Evolutionary conservation across 2,113 vertebrate species (phyloP).

Genomic region (Tauraco erythrolophus): DNA sequence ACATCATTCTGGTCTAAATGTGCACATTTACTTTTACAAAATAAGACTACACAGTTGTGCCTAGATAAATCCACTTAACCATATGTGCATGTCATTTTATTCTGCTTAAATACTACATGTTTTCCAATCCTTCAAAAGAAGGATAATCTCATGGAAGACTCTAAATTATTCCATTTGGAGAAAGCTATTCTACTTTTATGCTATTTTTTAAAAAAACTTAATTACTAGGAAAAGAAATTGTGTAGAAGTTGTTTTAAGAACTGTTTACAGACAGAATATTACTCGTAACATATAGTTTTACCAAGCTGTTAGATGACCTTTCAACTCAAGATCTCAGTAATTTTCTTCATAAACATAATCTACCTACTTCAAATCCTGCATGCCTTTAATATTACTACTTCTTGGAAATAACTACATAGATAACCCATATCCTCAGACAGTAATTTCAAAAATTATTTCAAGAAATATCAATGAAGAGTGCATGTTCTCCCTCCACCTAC

Average conservation of each 20-base stretch:
- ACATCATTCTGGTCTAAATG: slow-evolving; percentile 29
- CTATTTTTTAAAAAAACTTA: neutral
- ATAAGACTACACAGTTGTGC: neutral
- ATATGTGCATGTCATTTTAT: slow-evolving; percentile 33
- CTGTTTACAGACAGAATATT: neutral
- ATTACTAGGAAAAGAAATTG: neutral
- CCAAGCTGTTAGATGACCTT: neutral
- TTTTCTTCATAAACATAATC: neutral
- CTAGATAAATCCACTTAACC: slow-evolving; percentile 42
- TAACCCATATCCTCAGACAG: neutral
- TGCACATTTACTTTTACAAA: neutral
- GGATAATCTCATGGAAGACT: neutral
- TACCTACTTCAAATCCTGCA: neutral
- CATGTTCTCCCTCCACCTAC: neutral
- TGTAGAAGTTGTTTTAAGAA: neutral
- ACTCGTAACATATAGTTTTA: neutral
- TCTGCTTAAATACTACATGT: neutral
- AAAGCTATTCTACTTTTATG: neutral
- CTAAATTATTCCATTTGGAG: neutral
- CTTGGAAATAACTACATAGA: neutral
- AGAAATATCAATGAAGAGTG: neutral
- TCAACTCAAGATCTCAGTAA: neutral
- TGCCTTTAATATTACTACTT: neutral
- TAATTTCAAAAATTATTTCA: neutral
- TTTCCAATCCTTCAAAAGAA: neutral